Evolutionary conservation across 2,888 invertebrate genomes (phyloP).

Genomic region (Scrobipalpa costella): DNA sequence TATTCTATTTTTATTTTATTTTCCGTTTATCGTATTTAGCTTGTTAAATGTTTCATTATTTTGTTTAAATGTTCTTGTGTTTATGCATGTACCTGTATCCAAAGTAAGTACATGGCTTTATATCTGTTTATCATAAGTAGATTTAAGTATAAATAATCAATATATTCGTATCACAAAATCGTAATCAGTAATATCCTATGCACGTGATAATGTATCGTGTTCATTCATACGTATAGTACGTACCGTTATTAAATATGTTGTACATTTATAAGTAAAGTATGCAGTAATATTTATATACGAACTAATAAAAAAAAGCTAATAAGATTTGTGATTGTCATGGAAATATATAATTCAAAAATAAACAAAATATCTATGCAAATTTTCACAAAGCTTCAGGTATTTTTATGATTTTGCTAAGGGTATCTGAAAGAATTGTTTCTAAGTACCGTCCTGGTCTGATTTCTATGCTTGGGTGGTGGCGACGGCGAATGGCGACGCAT

Average conservation of each 20-base stretch:
- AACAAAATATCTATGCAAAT: background rate
- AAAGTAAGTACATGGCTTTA: background rate
- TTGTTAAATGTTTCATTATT: background rate
- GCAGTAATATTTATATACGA: no score
- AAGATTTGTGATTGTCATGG: background rate
- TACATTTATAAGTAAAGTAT: no score
- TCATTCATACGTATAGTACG: no score
- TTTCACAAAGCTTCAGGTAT: background rate
- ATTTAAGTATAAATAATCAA: background rate
- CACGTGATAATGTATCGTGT: no score
- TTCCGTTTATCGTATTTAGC: background rate
- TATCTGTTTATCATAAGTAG: constrained; percentile 5
- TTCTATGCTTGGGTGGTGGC: constrained; percentile 78
- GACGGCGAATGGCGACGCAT: constrained; percentile 52
- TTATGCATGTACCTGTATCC: background rate
- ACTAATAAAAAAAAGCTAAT: background rate
- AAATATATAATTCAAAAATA: background rate
- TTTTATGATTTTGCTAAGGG: constrained; percentile 8
- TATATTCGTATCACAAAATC: no score
- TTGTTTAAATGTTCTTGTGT: background rate
- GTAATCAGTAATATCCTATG: no score
- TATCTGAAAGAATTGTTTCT: constrained; percentile 24
- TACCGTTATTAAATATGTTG: no score
- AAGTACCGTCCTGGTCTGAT: constrained; percentile 68
- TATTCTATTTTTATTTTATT: background rate